Conservation (phyloP, 2,888 invertebrate species). For the Nomada flava region DNA sequence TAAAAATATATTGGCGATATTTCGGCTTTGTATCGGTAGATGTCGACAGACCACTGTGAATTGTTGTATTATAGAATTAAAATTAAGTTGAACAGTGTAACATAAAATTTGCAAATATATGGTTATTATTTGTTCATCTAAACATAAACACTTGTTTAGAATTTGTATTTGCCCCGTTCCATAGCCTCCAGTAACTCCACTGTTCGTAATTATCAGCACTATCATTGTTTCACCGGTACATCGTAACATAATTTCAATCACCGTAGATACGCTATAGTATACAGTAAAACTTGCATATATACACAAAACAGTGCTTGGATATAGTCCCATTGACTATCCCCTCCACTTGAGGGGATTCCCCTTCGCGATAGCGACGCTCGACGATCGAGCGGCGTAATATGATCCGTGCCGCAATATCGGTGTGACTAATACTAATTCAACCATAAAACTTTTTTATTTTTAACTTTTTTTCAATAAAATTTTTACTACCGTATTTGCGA, state of each 20-base stretch:
- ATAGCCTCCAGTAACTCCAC: conserved; percentile 24
- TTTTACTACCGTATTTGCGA: no score
- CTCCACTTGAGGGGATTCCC: no score
- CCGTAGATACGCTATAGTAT: neutral
- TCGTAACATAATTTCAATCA: neutral
- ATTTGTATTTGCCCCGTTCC: conserved; percentile 34
- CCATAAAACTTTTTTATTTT: no score
- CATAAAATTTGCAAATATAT: conserved; percentile 58
- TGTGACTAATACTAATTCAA: no score
- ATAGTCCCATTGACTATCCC: no score
- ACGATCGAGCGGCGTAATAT: no score
- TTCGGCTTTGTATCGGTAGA: conserved; percentile 23
- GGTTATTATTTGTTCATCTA: conserved; percentile 58
- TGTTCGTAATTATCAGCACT: neutral
- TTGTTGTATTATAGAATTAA: conserved; percentile 39
- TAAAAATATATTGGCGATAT: conserved; percentile 36
- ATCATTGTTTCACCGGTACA: neutral
- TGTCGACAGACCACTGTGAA: conserved; percentile 33
- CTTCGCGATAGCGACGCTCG: no score
- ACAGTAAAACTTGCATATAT: no score
- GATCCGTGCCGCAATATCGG: no score
- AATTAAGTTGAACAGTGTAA: conserved; percentile 51
- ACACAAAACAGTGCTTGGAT: no score
- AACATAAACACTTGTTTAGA: conserved; percentile 28
- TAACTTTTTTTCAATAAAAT: no score